Conservation (phyloP, 2,113 vertebrate species). For the Anthoscopus minutus region DNA sequence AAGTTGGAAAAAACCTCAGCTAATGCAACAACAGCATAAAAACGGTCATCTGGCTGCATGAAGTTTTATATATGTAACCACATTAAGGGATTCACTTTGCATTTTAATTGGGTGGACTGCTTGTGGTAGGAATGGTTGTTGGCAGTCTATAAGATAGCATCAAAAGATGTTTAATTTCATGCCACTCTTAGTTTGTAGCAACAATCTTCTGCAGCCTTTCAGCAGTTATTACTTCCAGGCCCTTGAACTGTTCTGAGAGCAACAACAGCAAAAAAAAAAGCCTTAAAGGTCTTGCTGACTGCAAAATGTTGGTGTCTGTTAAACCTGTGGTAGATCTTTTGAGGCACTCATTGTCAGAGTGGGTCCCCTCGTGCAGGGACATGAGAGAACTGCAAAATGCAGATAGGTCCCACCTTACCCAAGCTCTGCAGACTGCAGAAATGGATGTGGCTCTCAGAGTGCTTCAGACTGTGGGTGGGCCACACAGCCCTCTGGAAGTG, state of each 20-base stretch:
- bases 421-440: not conserved
- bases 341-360: fast-evolving
- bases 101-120: not conserved
- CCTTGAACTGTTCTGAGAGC: not conserved
- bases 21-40: not conserved
- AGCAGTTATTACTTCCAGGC: not conserved
- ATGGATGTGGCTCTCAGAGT: not conserved
- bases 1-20: not conserved
- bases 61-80: not conserved
- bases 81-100: not conserved
- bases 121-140: not conserved
- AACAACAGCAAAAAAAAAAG: not conserved
- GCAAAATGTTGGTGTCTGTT: not conserved
- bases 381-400: not conserved
- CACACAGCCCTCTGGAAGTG: not conserved
- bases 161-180: not conserved
- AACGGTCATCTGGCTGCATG: not conserved
- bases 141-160: not conserved
- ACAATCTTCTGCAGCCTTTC: not conserved
- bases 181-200: not conserved
- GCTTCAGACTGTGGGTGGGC: conserved; percentile 30
- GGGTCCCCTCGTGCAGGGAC: not conserved
- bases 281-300: not conserved
- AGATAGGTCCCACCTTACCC: not conserved
- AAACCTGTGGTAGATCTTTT: not conserved